Evolutionary conservation across 2,113 vertebrate species (phyloP), one percentile per base, ranked within the genome.

Genomic region (Pithys albifrons): DNA sequence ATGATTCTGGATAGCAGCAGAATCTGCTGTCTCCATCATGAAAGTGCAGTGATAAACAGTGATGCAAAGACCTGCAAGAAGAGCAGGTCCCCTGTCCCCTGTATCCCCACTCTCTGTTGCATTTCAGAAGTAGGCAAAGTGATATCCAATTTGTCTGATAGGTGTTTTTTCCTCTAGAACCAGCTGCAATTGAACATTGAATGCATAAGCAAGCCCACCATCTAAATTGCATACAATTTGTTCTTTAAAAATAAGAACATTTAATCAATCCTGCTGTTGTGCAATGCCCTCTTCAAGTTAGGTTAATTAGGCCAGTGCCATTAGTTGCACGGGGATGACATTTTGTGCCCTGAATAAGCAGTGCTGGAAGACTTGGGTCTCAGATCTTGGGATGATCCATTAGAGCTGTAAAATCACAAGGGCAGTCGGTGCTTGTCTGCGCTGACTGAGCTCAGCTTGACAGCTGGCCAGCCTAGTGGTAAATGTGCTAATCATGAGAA

Each of bases 401-500:
- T 51, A 72, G 62, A 88, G 75, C 59, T 3, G 19, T 55, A 64
- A 67, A 67, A 66, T 74, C 76, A 70, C 64, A 65, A 46, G 81
- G 13, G 54, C 28, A 54, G 33, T 37, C 37, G 45, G 33, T 5
- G 2, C 27, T 78, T 75, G 35, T 65, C 37, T 57, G 23, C 62
- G 57, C 22, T 45, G 58, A 54, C 8, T 74, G 89, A 95, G 51
- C 28, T 85, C 15, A 43, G 35, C 55, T 77, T 90, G 89, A 90
- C 88, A 73, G 70, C 91, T 82, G 80, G 83, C 73, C 91, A 79
- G 73, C 84, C 58, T 73, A 71, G 64, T 35, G 67, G 74, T 61
- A 71, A 91, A 82, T 76, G 84, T 69, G 87, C 76, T 75, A 91
- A 89, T 94, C 81, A 71, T 0, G 33, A 86, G 85, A 96, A 92